These are phyloP conservation scores for Triplophysa rosa DNA, from an alignment of 2,113 vertebrate genomes.

Conservation along the genomic window DNA sequence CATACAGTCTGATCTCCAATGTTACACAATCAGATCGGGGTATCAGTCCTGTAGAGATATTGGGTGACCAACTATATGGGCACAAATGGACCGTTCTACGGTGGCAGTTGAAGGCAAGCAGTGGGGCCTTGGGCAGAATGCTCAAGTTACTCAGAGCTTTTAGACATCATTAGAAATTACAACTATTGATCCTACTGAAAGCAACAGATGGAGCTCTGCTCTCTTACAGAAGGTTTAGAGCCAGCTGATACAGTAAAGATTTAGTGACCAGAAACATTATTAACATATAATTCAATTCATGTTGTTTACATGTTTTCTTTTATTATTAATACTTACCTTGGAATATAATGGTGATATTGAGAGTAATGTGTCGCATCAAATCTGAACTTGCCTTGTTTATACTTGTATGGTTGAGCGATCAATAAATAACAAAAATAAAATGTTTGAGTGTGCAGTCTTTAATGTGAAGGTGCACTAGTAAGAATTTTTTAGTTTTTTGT, in stretches of 20 bases:
- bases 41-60: background rate
- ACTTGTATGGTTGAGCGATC: background rate
- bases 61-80: constrained; percentile 19
- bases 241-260: constrained; percentile 42
- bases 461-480: background rate
- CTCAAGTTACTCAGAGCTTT: constrained; percentile 71
- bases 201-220: constrained; percentile 64
- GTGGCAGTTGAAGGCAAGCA: constrained; percentile 27
- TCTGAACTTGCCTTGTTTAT: background rate
- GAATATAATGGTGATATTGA: background rate
- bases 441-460: background rate
- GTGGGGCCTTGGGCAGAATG: constrained; percentile 28
- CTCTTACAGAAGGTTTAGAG: constrained; percentile 40
- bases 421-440: background rate
- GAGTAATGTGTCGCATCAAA: background rate
- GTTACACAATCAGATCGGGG: background rate
- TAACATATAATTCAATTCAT: background rate
- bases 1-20: background rate
- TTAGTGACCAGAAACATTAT: constrained; percentile 1
- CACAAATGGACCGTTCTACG: constrained; percentile 21
- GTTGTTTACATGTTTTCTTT: background rate
- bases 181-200: constrained; percentile 65
- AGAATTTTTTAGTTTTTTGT: background rate
- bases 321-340: background rate
- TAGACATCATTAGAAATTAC: constrained; percentile 65